phyloP scores from a whole-genome alignment of 2,113 vertebrate species.

The Casuarius casuarius region DNA sequence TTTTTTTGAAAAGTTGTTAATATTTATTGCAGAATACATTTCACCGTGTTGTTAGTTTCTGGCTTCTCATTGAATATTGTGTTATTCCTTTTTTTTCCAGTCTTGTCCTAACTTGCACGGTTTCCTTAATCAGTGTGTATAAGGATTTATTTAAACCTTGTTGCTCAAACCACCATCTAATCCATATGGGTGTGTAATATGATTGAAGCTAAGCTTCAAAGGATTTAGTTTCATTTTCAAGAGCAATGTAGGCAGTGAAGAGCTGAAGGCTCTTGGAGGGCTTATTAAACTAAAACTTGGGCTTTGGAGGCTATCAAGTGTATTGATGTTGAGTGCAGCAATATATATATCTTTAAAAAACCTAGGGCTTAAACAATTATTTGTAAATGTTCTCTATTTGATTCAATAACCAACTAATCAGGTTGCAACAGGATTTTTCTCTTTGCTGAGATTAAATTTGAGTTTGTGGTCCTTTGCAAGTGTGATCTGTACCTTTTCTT shows the following conservation, averaged over 20 bases:
- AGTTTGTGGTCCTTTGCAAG: accelerated
- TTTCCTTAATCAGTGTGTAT: accelerated
- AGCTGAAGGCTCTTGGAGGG: not conserved
- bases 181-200: accelerated
- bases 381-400: accelerated
- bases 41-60: accelerated
- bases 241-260: accelerated
- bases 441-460: accelerated
- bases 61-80: accelerated
- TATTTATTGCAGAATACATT: accelerated
- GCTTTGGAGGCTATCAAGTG: accelerated
- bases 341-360: accelerated
- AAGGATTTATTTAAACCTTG: not conserved
- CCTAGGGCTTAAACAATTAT: accelerated
- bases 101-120: accelerated
- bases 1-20: not conserved
- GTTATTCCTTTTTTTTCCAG: accelerated
- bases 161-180: accelerated
- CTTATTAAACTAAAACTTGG: not conserved
- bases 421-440: not conserved
- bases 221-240: not conserved
- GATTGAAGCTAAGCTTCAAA: not conserved
- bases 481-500: not conserved
- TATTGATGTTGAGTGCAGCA: accelerated
- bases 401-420: accelerated